Conservation (phyloP, 2,888 invertebrate genomes). For the Amblyjoppa proteus region DNA sequence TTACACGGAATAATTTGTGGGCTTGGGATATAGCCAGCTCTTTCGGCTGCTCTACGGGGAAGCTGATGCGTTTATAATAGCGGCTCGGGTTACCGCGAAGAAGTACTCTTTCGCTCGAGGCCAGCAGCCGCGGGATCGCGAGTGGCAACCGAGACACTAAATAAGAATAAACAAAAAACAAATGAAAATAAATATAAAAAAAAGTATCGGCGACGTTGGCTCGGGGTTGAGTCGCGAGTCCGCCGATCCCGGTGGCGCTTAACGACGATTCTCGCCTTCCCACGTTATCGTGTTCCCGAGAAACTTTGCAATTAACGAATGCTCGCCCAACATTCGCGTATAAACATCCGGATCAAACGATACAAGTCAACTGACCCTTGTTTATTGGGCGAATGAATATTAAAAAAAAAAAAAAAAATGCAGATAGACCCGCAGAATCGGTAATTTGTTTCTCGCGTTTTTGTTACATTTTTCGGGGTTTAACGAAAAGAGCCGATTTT, state of each 20-base stretch:
- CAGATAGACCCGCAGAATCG: neutral
- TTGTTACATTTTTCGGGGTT: neutral
- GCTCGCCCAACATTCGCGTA: slow-evolving; percentile 1
- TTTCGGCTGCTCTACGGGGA: slow-evolving; percentile 65
- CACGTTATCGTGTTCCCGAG: slow-evolving; percentile 20
- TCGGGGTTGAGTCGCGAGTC: slow-evolving; percentile 13
- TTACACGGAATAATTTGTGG: slow-evolving; percentile 83
- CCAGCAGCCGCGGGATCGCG: slow-evolving; percentile 62
- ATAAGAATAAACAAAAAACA: slow-evolving; percentile 69
- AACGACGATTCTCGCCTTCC: slow-evolving; percentile 48
- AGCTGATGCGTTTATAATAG: slow-evolving; percentile 84
- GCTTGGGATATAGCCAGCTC: slow-evolving; percentile 71
- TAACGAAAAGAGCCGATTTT: neutral
- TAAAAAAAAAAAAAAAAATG: neutral
- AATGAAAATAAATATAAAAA: slow-evolving; percentile 59
- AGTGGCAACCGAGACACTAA: slow-evolving; percentile 67
- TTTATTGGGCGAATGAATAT: neutral
- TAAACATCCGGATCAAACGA: slow-evolving; percentile 48
- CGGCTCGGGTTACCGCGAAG: slow-evolving; percentile 80
- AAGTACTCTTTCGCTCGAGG: slow-evolving; percentile 60
- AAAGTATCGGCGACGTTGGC: slow-evolving; percentile 50
- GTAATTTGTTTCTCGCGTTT: neutral
- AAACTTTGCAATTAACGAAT: slow-evolving; percentile 57
- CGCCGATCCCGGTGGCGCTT: slow-evolving; percentile 57
- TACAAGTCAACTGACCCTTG: neutral